Percentiles rank a stretch among this genome's conserved stretches.
phyloP scores from a whole-genome alignment of 64 coral and sea anemone genomes.

The Pachyseris speciosa region DNA sequence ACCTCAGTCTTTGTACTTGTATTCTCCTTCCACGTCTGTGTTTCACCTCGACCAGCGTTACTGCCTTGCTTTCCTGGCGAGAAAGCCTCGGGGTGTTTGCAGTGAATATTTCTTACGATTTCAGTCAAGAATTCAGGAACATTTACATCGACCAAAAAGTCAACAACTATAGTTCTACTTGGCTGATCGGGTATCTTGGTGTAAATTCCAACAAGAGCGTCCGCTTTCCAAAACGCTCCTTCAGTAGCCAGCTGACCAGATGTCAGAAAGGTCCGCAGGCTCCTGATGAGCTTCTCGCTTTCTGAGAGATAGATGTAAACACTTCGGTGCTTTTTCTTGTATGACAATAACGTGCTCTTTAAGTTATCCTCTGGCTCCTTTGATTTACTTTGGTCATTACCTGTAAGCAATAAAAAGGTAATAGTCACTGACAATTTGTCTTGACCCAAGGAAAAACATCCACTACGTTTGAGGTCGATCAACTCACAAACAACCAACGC shows the following conservation, averaged over 20 bases:
- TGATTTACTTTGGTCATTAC: neutral
- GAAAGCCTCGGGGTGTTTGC: neutral
- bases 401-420: neutral
- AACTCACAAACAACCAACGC: no score
- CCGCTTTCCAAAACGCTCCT: conserved; percentile 15
- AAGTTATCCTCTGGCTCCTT: conserved; percentile 8
- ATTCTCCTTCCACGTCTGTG: neutral
- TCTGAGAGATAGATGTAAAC: conserved; percentile 28
- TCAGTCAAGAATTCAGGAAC: neutral
- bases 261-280: neutral
- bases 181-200: neutral
- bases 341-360: neutral
- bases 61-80: neutral
- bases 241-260: conserved; percentile 14
- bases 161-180: neutral
- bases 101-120: neutral
- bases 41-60: neutral
- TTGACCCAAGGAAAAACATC: no score
- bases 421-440: no score
- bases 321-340: conserved; percentile 43
- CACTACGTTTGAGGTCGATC: no score
- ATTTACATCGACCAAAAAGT: conserved; percentile 36
- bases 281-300: conserved; percentile 21
- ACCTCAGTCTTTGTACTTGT: neutral
- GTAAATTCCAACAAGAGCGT: neutral